These are phyloP conservation scores for Eutrigla gurnardus DNA, from an alignment of 2,797 vertebrate species.

Conservation along the genomic window DNA sequence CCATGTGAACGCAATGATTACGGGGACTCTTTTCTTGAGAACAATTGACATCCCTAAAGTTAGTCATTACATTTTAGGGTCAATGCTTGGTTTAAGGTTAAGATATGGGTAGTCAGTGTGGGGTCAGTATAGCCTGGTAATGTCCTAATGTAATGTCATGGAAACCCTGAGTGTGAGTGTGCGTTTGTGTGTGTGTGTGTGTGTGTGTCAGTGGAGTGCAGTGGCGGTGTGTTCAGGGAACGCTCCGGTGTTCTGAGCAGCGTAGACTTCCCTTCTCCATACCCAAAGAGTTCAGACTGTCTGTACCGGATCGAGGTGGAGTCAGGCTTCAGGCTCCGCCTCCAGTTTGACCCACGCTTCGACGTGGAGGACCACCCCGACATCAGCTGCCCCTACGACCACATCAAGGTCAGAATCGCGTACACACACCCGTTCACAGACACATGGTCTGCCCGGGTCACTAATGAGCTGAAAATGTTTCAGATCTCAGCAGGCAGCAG, in stretches of 20 bases:
- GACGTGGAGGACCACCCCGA: slow-evolving; percentile 96
- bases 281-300: slow-evolving; percentile 95
- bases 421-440: background rate
- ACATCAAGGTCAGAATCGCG: slow-evolving; percentile 86
- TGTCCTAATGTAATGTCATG: too few species aligned
- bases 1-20: too few species aligned
- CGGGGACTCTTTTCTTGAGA: too few species aligned
- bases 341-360: slow-evolving; percentile 90
- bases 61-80: too few species aligned
- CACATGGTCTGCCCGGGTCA: background rate
- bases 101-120: too few species aligned
- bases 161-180: background rate
- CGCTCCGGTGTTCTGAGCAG: slow-evolving; percentile 88
- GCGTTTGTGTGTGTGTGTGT: slow-evolving; percentile 22
- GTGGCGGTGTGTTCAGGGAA: slow-evolving; percentile 89
- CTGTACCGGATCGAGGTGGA: slow-evolving; percentile 89
- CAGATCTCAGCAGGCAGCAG: slow-evolving; percentile 87
- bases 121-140: too few species aligned
- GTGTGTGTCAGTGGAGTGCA: slow-evolving; percentile 90
- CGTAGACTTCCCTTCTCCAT: slow-evolving; percentile 89
- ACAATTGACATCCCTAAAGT: too few species aligned
- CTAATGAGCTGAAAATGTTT: background rate
- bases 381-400: slow-evolving; percentile 92
- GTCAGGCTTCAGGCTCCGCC: slow-evolving; percentile 88
- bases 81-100: too few species aligned